A percentile compares a stretch with the other conserved stretches of the same genome.
These are phyloP conservation scores for Eupleurogrammus muticus DNA, from an alignment of 2,797 vertebrate genomes.

Conservation along the genomic window DNA sequence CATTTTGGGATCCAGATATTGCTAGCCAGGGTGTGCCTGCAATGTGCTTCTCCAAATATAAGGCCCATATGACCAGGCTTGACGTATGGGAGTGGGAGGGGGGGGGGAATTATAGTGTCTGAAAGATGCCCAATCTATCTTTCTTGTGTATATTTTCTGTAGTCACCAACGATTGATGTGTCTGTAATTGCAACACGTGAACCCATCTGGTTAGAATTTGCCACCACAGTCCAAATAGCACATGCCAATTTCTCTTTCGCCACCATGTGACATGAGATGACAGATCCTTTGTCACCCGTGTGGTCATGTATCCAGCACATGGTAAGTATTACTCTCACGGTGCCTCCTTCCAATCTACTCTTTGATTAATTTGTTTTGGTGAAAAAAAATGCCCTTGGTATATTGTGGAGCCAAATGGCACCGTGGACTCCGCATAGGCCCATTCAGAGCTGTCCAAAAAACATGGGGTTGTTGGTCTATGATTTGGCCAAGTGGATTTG, in stretches of 20 bases:
- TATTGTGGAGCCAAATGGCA: conserved; percentile 69
- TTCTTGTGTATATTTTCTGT: conserved; percentile 75
- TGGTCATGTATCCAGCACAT: conserved; percentile 76
- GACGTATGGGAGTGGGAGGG: conserved; percentile 43
- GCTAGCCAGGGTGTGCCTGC: not conserved
- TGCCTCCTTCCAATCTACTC: conserved; percentile 74
- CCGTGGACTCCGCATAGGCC: conserved; percentile 27
- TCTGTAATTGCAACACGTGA: conserved; percentile 77
- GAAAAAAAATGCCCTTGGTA: conserved; percentile 61
- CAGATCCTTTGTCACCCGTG: conserved; percentile 74
- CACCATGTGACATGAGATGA: conserved; percentile 73
- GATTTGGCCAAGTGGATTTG: conserved; percentile 56
- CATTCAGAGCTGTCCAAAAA: conserved; percentile 57
- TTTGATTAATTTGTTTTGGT: conserved; percentile 80
- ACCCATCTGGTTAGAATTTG: conserved; percentile 82
- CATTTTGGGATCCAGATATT: no score
- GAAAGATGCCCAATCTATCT: conserved; percentile 73
- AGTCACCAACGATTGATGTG: conserved; percentile 72
- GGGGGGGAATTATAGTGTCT: conserved; percentile 61
- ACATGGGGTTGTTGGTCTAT: conserved; percentile 46
- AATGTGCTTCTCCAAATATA: conserved; percentile 10
- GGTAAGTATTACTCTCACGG: conserved; percentile 77
- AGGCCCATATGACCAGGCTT: conserved; percentile 24
- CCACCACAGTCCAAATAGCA: conserved; percentile 77
- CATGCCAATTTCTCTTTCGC: conserved; percentile 78